Evolutionary conservation across 2,113 vertebrate genomes (phyloP), one percentile per base, ranked within the genome.

Genomic region (Calidris pygmaea): DNA sequence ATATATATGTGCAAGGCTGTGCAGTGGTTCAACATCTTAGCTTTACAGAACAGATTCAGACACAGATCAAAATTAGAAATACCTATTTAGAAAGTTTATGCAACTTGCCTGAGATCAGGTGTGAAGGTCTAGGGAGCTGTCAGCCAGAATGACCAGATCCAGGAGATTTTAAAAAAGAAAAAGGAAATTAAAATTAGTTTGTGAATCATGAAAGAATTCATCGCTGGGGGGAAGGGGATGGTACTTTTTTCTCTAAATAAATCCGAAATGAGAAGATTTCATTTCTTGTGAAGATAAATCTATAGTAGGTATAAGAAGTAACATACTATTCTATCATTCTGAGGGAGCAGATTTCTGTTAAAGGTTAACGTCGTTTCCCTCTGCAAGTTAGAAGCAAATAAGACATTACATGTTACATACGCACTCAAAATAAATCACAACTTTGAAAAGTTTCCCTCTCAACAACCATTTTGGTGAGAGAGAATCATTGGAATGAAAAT

Each of bases 351-450:
- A 53, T 60, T 87, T 75, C 34, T 89, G 16, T 77, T 65, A 68
- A 68, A 89, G 20, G 8, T 45, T 48, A 65, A 32, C 4, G 4
- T 48, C 35, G 5, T 70, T 59, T 68, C 34, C 8, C 5, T 43
- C 39, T 89, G 55, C 34, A 76, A 77, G n/a, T 76, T n/a, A 77
- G 74, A 73, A 73, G 27, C 12, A 78, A 56, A 11, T 26, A 55
- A 76, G 20, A 17, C 14, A 39, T 86, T 53, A 22, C 18, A 19
- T 1, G 1, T 43, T 68, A 34, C 0, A 0, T 16, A 14, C 5
- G 3, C 12, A 47, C 0, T 14, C 15, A 74, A 80, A 94, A 92
- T 39, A 88, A 76, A 81, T 50, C 30, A 39, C 27, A 78, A 47
- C 55, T 77, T 74, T 53, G 10, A 65, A 63, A 71, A 47, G 47